Percentiles rank a stretch among this genome's conserved stretches.
Conservation (phyloP, 1,140 invertebrate genomes). For the Drosophila pseudoananassae region DNA sequence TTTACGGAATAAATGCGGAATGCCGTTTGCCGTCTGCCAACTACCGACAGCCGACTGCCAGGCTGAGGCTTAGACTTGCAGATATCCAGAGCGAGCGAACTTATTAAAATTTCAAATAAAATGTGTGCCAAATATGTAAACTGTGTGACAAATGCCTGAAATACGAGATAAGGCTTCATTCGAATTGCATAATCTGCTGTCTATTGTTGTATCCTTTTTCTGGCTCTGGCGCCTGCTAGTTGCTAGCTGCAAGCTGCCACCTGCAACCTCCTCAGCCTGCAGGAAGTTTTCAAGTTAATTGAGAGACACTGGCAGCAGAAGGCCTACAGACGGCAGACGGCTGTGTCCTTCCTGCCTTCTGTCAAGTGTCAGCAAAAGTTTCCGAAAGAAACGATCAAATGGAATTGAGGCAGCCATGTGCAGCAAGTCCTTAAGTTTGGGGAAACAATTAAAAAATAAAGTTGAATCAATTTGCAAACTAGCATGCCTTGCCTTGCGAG, state of each 20-base stretch:
- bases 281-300: constrained; percentile 28
- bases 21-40: neutral
- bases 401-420: neutral
- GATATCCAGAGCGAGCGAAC: neutral
- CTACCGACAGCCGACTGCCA: too few species aligned
- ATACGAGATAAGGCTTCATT: constrained; percentile 37
- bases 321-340: neutral
- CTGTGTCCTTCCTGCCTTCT: neutral
- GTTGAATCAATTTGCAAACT: neutral
- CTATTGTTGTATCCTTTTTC: constrained; percentile 13
- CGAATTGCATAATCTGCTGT: constrained; percentile 38
- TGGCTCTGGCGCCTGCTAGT: neutral
- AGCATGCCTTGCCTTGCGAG: neutral
- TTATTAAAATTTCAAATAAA: constrained; percentile 46
- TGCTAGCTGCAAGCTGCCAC: neutral
- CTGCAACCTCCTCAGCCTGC: neutral
- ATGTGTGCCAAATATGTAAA: constrained; percentile 35
- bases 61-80: neutral
- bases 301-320: constrained; percentile 7
- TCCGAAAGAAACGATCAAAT: neutral
- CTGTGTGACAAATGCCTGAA: constrained; percentile 41
- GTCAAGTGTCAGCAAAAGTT: neutral
- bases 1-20: constrained; percentile 35
- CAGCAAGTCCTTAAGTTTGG: neutral
- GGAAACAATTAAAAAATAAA: neutral